Base-by-base conservation (phyloP, 2,797 vertebrate genomes). In the Clarias laeviceps region DNA sequence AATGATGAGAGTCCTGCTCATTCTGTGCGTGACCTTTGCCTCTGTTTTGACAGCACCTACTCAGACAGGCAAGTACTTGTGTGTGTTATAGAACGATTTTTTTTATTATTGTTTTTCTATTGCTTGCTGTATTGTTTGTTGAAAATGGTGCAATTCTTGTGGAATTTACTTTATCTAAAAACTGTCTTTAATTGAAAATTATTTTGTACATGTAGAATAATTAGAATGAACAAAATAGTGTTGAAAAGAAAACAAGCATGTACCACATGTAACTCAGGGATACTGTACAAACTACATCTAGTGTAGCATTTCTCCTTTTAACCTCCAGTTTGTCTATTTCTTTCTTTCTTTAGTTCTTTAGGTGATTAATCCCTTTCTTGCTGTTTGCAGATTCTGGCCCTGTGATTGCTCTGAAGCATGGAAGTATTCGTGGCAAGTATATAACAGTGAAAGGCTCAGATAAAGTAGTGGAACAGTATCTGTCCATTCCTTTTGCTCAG, bases 401-500 rank as follows among this genome's bases (percentile, higher is more conserved):
- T 14, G 88, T 93, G 74, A 90, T 95, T 40, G 87, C 91, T 83
- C 92, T 94, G 12, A 84, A 78, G 69, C 92, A 94, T 0, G 95
- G 95, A 5, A 90, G 80, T 69, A 81, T 96, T 56, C 93, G 87
- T 85, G 95, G 95, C 3, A 59, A 86, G 70, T 89, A 92, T 88
- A 34, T 91, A 66, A 91, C 57, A 5, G 93, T 95, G 3, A 95
- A 94, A 85, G 94, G 92, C 80, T 93, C 89, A 1, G 93, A 94
- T 74, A 84, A 45, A 0, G 84, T 91, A 5, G 91, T 93, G 83
- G 91, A 95, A 80, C 88, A 93, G 89, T 96, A 88, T 89, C 83
- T 95, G 83, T 92, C 93, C 1, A 80, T 96, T 66, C 95, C 95
- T 5, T 96, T 94, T 88, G 95, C 94, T 0, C 92, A 93, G 83